Percentiles rank a stretch among this genome's conserved stretches.
phyloP scores from a whole-genome alignment of 2,113 vertebrate genomes.

The Noturus placidus region DNA sequence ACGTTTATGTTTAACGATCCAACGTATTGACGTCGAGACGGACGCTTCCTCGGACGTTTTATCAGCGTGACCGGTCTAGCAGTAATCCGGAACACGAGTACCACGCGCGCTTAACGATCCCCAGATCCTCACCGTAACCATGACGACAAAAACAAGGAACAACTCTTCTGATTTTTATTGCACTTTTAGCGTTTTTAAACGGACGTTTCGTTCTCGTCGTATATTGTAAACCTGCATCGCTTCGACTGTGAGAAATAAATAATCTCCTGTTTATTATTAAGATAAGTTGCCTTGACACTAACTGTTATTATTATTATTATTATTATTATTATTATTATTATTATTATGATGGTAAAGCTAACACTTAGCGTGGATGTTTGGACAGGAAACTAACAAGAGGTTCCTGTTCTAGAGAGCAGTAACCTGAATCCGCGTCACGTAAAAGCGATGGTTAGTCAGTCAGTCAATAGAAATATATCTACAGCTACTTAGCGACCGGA shows the following conservation, averaged over 20 bases:
- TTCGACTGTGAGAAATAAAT: neutral
- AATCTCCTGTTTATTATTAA: neutral
- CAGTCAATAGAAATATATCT: neutral
- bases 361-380: neutral
- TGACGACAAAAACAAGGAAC: too few species aligned
- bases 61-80: too few species aligned
- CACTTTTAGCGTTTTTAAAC: neutral
- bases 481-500: neutral
- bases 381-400: neutral
- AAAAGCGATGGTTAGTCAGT: neutral
- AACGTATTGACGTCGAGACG: neutral
- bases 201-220: neutral
- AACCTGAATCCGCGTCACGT: neutral
- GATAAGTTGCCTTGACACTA: neutral
- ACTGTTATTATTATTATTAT: too few species aligned
- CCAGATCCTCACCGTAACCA: too few species aligned
- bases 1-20: neutral
- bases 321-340: too few species aligned
- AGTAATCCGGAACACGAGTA: too few species aligned
- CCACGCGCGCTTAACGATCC: too few species aligned
- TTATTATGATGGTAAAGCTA: neutral
- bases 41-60: too few species aligned
- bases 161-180: neutral
- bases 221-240: neutral
- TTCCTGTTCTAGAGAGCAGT: neutral